Conservation (phyloP, 2,113 vertebrate species). For the Struthidea cinerea region DNA sequence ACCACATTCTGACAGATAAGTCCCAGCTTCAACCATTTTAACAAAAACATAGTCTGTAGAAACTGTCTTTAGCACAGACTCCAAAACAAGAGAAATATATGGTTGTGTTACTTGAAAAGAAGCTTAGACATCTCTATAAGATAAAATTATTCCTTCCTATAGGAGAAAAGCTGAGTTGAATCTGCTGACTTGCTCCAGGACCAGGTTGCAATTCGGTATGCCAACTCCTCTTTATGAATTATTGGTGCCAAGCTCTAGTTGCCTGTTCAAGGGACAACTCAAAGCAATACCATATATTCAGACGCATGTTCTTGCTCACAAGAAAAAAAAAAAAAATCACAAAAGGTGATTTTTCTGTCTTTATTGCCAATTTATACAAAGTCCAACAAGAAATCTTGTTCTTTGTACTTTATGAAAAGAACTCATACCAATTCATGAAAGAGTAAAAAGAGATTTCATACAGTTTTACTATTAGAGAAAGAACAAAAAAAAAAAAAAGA, state of each 20-base stretch:
- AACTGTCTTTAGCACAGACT: neutral
- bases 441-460: neutral
- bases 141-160: neutral
- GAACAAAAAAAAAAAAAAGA: neutral
- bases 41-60: rapidly evolving
- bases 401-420: neutral
- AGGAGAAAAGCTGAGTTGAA: neutral
- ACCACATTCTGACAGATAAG: neutral
- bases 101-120: neutral
- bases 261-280: neutral
- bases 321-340: neutral
- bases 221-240: neutral
- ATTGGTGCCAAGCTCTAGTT: neutral
- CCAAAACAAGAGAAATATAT: neutral
- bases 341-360: neutral
- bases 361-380: neutral
- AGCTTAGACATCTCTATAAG: neutral
- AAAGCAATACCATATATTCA: neutral
- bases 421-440: neutral
- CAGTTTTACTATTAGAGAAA: neutral
- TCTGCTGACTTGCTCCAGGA: neutral
- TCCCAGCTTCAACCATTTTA: neutral
- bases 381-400: neutral
- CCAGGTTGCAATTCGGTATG: neutral
- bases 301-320: neutral